Evolutionary conservation across 2,888 invertebrate species (phyloP), one percentile per base, ranked within the genome.

Genomic region (Podotricha telesiphe): DNA sequence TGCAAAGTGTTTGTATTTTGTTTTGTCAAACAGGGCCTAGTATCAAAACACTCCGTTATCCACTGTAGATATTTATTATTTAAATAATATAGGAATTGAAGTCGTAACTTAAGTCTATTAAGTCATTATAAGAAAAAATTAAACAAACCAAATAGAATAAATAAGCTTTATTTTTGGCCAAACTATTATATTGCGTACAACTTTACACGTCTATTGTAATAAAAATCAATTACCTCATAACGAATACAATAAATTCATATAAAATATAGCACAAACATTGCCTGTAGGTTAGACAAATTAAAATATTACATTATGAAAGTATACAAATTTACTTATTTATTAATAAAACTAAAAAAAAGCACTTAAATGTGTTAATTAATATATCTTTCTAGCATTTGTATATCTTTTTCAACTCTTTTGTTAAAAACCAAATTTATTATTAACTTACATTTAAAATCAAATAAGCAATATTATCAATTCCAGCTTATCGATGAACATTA

Each of bases 131-230:
- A 37, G 28, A 55, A 13, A 50, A 28, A 19, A 11, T 45, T 15
- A 58, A 55, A 70, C 48, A 64, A 68, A 69, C 62, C 15, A 28
- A 19, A 19, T 79, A 84, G 89, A 91, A 93, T 93, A 92, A 92
- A 93, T 92, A 93, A 91, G 92, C 92, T 93, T 91, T 93, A 92
- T 91, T 90, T 90, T 91, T 91, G 89, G 89, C 91, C 90, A 92
- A 90, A 91, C 90, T 89, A 90, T 91, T 91, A 91, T 86, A 91
- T 80, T 88, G 85, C 84, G 79, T 89, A 85, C 83, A 87, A 82
- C 78, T 83, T 86, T 86, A 86, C 80, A 86, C 76, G 80, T 81
- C 76, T 82, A 85, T 85, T 82, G 80, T 83, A 83, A 81, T 77
- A 79, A 83, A 79, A 84, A 82, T 81, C 74, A 70, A 81, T 83